phyloP scores from a whole-genome alignment of 2,113 vertebrate species.

The Otis tarda region DNA sequence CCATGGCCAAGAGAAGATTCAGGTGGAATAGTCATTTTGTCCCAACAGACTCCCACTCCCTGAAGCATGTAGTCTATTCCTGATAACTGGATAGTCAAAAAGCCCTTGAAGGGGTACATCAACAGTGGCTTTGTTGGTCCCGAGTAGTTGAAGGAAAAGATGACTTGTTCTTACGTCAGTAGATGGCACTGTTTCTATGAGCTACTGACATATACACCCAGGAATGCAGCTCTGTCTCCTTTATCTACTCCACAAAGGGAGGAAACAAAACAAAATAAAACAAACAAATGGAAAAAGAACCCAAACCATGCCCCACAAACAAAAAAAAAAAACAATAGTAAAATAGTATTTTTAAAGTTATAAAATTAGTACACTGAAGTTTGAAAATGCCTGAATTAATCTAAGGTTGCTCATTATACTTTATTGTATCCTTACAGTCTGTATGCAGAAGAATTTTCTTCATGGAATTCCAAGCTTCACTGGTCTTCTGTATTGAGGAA shows the following conservation, averaged over 20 bases:
- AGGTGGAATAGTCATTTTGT: background rate
- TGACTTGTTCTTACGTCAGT: background rate
- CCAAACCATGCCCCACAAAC: background rate
- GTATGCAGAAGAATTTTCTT: background rate
- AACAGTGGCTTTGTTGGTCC: background rate
- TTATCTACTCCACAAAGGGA: background rate
- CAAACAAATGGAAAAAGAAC: background rate
- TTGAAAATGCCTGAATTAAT: background rate
- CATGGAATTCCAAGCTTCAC: background rate
- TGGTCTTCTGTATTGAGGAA: background rate
- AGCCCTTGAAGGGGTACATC: fast-evolving
- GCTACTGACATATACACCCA: background rate
- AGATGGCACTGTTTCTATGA: conserved; percentile 71
- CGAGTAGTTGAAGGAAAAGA: background rate
- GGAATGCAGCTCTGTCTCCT: background rate
- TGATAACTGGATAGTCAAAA: background rate
- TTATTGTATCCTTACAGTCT: background rate
- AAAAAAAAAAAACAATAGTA: background rate
- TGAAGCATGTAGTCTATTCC: background rate
- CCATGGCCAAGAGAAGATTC: background rate
- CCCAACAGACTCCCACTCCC: background rate
- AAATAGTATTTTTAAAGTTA: background rate
- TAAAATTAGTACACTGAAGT: background rate
- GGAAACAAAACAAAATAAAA: background rate
- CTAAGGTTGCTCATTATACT: background rate